phyloP scores from a whole-genome alignment of 2,797 vertebrate species.

The Silurus aristotelis region DNA sequence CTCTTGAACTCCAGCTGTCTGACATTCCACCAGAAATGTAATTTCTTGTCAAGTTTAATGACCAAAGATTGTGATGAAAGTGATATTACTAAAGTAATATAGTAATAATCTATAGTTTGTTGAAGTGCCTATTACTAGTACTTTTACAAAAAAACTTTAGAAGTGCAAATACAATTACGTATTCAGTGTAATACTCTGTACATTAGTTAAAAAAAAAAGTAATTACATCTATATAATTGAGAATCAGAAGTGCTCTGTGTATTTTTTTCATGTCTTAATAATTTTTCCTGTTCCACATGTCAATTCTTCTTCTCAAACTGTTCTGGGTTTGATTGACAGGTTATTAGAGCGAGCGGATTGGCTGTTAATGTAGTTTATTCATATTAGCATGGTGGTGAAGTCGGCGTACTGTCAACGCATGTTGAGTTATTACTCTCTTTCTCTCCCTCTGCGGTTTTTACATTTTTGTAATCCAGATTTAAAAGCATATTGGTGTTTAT shows the following conservation, averaged over 20 bases:
- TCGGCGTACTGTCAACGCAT: constrained; percentile 78
- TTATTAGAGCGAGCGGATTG: constrained; percentile 61
- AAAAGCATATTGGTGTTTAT: constrained; percentile 99
- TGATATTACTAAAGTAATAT: no score
- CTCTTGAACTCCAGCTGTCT: no score
- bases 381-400: constrained; percentile 80
- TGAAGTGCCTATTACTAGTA: no score
- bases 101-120: no score
- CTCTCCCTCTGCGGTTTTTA: constrained; percentile 74
- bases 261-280: background rate
- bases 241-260: background rate
- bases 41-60: background rate
- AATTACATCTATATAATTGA: background rate
- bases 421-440: constrained; percentile 84
- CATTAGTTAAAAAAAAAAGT: background rate
- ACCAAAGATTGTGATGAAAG: background rate
- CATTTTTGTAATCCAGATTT: constrained; percentile 87
- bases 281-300: constrained; percentile 12
- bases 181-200: background rate
- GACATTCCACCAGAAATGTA: background rate
- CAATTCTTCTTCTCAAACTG: constrained; percentile 43
- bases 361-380: constrained; percentile 75
- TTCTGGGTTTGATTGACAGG: constrained; percentile 53
- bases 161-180: background rate
- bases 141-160: background rate